Conservation (phyloP, 1,140 invertebrate species). For the Zeugodacus cucurbitae region DNA sequence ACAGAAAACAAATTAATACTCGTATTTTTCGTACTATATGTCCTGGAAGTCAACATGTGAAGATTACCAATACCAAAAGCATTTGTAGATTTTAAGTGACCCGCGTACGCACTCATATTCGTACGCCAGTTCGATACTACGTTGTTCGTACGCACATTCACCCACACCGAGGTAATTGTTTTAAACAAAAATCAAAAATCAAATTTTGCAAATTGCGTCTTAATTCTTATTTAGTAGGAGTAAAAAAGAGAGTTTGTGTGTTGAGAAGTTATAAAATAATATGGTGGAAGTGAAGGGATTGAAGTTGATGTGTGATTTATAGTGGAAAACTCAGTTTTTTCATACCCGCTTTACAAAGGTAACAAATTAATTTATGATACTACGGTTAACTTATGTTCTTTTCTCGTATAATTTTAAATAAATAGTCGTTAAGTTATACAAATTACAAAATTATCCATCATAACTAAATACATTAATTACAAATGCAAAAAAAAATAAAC, state of each 20-base stretch:
- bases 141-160: slow-evolving; percentile 28
- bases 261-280: slow-evolving; percentile 19
- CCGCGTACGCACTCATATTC: slow-evolving; percentile 3
- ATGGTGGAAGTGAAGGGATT: slow-evolving; percentile 34
- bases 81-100: slow-evolving; percentile 31
- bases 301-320: slow-evolving; percentile 37
- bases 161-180: slow-evolving; percentile 36
- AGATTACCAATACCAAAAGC: slow-evolving; percentile 10
- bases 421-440: slow-evolving; percentile 15
- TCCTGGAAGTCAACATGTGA: slow-evolving; percentile 22
- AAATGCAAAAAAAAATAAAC: neutral
- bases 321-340: slow-evolving; percentile 36
- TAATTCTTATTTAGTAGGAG: slow-evolving; percentile 36
- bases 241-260: slow-evolving; percentile 22
- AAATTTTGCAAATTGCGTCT: slow-evolving; percentile 16
- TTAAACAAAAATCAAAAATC: neutral
- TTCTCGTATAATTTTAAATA: slow-evolving; percentile 27
- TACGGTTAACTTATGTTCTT: slow-evolving; percentile 21
- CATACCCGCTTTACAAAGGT: slow-evolving; percentile 36
- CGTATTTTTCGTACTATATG: slow-evolving; percentile 30
- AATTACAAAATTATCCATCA: neutral
- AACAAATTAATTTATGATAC: slow-evolving; percentile 32
- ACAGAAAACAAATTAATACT: slow-evolving; percentile 13
- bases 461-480: neutral
- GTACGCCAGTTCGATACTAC: neutral